Percentiles rank a stretch among this genome's conserved stretches.
Evolutionary conservation across 2,113 vertebrate genomes (phyloP).

Genomic region (Chrysochloris asiatica): DNA sequence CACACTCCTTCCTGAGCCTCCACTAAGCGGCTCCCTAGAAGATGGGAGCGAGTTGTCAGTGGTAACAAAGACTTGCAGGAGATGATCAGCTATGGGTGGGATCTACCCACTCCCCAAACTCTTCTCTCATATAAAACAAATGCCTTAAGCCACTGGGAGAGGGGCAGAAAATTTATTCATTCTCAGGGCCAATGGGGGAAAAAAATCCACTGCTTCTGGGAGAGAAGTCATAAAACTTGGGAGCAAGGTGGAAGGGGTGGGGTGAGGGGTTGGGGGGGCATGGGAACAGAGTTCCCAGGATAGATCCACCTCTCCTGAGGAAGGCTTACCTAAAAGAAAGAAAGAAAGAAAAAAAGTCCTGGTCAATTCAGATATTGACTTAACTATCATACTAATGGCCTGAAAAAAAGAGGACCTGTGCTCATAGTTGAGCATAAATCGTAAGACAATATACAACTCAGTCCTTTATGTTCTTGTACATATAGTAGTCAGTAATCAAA

Average conservation of each 20-base stretch:
- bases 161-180: neutral
- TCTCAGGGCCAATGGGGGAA: neutral
- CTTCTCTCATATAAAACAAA: neutral
- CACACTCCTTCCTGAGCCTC: neutral
- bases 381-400: neutral
- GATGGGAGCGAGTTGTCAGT: too few species aligned
- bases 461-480: neutral
- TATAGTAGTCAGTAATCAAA: neutral
- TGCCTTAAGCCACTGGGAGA: too few species aligned
- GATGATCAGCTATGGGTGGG: neutral
- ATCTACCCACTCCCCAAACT: neutral
- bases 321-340: neutral
- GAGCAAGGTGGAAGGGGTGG: neutral
- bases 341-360: too few species aligned
- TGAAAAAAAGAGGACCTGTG: too few species aligned
- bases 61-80: rapidly evolving
- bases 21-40: neutral
- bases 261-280: neutral
- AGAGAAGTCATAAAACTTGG: too few species aligned
- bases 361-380: neutral
- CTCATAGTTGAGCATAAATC: neutral
- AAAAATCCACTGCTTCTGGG: neutral
- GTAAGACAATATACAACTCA: neutral
- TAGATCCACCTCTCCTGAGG: neutral
- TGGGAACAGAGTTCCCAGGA: neutral